Base-by-base conservation (phyloP, 2,797 vertebrate genomes). In the Gymnodraco acuticeps region DNA sequence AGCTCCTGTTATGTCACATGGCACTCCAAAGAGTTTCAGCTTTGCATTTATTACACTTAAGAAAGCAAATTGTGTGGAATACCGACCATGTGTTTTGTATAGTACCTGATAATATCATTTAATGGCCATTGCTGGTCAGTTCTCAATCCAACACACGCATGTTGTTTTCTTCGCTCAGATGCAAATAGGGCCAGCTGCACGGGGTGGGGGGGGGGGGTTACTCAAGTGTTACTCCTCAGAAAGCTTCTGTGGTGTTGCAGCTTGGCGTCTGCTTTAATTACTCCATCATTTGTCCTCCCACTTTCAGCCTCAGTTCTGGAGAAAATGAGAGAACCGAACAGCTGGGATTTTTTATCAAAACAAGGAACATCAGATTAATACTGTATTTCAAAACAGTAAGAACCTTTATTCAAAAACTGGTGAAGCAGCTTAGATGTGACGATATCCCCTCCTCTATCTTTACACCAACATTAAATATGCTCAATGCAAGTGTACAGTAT, bases 231-330 rank as follows among this genome's bases (percentile, higher is more conserved):
- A 50, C 64, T 85, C 72, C 69, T 70, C 56, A 42, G 55, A 63
- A 62, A 71, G 81, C 78, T 78, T 74, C 64, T 53, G 62, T 64
- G 72, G 62, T 50, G 64, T 59, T 42, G 16, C 48, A 67, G 73
- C 75, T 73, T 46, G 71, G 68, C 13, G 56, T 48, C 63, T 65
- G 56, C 78, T 84, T 79, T 82, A 85, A 88, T 91, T 87, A 68
- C 77, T 41, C 65, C 75, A 33, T 85, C 70, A 82, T 90, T 88
- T 80, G 81, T 84, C 84, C 77, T 86, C 87, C 86, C 80, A 82
- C 87, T 84, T 81, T 66, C 63, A 51, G 65, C 66, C 42, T 75
- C 75, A 63, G 69, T 70, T 54, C 55, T 81, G 68, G 53, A 79
- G 80, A 59, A 80, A 70, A 72, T 42, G 14, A 54, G 51, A 53